Percentiles rank a stretch among this genome's conserved stretches.
Evolutionary conservation across 2,888 invertebrate species (phyloP).

Genomic region (Lepeophtheirus nordmannii): DNA sequence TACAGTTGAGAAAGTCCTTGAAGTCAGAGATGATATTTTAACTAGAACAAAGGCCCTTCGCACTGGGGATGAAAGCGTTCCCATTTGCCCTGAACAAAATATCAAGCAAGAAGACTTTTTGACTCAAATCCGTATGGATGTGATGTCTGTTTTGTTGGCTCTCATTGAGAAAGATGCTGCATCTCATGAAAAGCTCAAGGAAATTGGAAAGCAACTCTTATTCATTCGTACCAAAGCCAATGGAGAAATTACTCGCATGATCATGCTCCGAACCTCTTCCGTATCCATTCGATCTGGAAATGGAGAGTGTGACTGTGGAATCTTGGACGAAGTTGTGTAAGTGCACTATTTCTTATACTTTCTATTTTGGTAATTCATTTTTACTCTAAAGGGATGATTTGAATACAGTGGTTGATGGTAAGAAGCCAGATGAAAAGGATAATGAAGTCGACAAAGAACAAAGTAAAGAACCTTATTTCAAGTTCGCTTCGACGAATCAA

Average conservation of each 20-base stretch:
- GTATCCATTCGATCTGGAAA: neutral
- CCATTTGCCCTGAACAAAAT: slow-evolving; percentile 20
- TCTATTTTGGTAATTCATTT: neutral
- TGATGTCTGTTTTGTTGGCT: slow-evolving; percentile 15
- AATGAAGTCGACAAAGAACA: neutral
- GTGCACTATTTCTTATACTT: neutral
- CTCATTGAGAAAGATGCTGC: slow-evolving; percentile 16
- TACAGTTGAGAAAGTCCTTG: slow-evolving; percentile 4
- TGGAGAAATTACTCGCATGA: slow-evolving; percentile 20
- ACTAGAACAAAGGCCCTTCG: slow-evolving; percentile 14
- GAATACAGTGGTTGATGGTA: slow-evolving; percentile 1
- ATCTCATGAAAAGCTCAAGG: slow-evolving; percentile 18
- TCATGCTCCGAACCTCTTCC: slow-evolving; percentile 9
- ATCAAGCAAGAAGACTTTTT: slow-evolving; percentile 21
- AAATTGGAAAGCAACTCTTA: slow-evolving; percentile 17
- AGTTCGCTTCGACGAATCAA: too few species aligned
- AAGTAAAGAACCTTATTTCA: too few species aligned
- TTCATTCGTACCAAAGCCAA: slow-evolving; percentile 14
- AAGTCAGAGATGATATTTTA: slow-evolving; percentile 16
- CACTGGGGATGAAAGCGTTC: neutral
- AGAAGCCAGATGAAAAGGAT: neutral
- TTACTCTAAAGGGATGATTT: neutral
- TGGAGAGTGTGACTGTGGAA: slow-evolving; percentile 22
- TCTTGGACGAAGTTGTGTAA: slow-evolving; percentile 13
- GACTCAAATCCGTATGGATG: slow-evolving; percentile 13